Evolutionary conservation across 1,140 invertebrate species (phyloP).

Genomic region (Drosophila virilis): DNA sequence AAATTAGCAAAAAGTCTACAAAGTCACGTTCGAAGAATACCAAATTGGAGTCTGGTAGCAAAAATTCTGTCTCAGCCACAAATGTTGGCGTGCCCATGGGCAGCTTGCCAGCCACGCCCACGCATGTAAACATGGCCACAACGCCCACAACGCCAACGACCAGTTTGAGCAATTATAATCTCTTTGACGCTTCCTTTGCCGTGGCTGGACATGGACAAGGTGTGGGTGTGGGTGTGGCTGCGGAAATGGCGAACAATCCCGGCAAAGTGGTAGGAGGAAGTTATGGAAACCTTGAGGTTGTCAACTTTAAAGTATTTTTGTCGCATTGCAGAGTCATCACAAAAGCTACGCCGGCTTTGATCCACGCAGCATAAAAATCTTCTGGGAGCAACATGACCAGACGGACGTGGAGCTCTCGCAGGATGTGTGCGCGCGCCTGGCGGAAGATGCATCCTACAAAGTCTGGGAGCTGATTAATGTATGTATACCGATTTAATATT

Average conservation of each 20-base stretch:
- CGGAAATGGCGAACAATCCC: slow-evolving; percentile 36
- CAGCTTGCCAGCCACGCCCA: slow-evolving; percentile 60
- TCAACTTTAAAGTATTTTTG: neutral
- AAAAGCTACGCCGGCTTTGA: slow-evolving; percentile 80
- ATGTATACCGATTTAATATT: neutral
- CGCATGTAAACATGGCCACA: slow-evolving; percentile 59
- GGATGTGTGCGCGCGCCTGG: slow-evolving; percentile 75
- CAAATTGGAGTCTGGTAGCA: slow-evolving; percentile 60
- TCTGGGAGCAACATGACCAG: slow-evolving; percentile 83
- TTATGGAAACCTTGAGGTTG: neutral
- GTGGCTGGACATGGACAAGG: slow-evolving; percentile 43
- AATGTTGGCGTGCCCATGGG: slow-evolving; percentile 33
- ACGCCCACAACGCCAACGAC: slow-evolving; percentile 75
- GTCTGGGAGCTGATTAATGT: slow-evolving; percentile 83
- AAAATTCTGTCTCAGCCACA: slow-evolving; percentile 31
- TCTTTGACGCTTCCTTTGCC: slow-evolving; percentile 69
- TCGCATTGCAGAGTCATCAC: slow-evolving; percentile 53
- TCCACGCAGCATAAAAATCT: slow-evolving; percentile 74
- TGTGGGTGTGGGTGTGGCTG: neutral
- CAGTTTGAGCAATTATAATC: slow-evolving; percentile 56
- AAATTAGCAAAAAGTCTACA: slow-evolving; percentile 75
- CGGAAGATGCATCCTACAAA: slow-evolving; percentile 83
- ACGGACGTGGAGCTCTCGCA: slow-evolving; percentile 78
- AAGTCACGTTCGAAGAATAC: slow-evolving; percentile 73
- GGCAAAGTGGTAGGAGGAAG: slow-evolving; percentile 36